Percentiles rank a stretch among this genome's conserved stretches.
Conservation (phyloP, 2,797 vertebrate species). For the Syngnathus acus region DNA sequence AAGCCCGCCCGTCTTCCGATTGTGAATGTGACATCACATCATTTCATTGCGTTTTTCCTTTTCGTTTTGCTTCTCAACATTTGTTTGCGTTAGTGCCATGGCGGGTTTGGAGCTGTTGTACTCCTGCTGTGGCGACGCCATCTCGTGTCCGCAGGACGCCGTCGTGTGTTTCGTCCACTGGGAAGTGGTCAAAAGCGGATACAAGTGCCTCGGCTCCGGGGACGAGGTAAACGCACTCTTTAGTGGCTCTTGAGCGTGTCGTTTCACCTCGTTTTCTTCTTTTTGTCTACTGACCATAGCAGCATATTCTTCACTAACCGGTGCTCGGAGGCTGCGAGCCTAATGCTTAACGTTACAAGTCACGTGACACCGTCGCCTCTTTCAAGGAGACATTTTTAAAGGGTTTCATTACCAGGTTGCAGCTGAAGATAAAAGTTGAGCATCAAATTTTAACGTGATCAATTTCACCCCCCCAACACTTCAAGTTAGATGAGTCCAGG, state of each 20-base stretch:
- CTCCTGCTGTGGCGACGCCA: conserved; percentile 31
- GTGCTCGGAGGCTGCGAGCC: not conserved
- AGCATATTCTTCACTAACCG: not conserved
- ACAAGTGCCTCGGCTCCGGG: conserved; percentile 52
- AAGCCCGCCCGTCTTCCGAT: conserved; percentile 1
- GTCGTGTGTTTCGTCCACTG: conserved; percentile 71
- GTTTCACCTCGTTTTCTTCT: too few relatives aligned
- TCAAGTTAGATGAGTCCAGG: too few relatives aligned
- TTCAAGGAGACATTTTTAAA: not conserved
- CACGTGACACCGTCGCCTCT: not conserved
- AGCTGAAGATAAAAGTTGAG: not conserved
- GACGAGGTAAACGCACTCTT: conserved; percentile 48
- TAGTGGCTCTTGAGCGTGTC: too few relatives aligned
- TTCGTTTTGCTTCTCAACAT: conserved; percentile 11
- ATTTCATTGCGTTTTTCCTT: conserved; percentile 5
- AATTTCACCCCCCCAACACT: too few relatives aligned
- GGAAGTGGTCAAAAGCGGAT: conserved; percentile 66
- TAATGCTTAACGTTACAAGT: not conserved
- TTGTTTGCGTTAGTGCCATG: conserved; percentile 55
- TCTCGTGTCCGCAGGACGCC: conserved; percentile 62
- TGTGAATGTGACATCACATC: not conserved
- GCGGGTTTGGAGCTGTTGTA: conserved; percentile 69
- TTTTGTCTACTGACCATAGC: too few relatives aligned
- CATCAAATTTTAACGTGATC: too few relatives aligned
- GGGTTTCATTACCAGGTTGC: not conserved